These are phyloP conservation scores for Cossypha niveicapilla DNA, from an alignment of 2,797 vertebrate genomes.

Conservation along the genomic window DNA sequence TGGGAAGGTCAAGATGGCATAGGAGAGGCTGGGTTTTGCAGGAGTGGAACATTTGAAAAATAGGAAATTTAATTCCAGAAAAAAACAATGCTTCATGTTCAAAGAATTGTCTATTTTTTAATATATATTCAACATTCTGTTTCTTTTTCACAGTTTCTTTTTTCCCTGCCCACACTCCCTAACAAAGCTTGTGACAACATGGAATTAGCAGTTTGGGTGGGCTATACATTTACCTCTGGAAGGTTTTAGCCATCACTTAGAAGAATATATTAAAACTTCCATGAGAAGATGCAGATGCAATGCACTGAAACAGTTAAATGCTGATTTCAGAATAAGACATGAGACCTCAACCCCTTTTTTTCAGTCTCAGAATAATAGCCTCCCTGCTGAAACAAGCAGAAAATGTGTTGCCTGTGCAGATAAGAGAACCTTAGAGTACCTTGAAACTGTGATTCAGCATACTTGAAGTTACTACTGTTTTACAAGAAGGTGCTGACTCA, in stretches of 20 bases:
- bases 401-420: slow-evolving; percentile 35
- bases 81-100: not conserved
- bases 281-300: not conserved
- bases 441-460: slow-evolving; percentile 59
- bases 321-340: slow-evolving; percentile 11
- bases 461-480: slow-evolving; percentile 3
- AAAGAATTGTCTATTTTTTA: not conserved
- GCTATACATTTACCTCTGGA: not conserved
- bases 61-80: not conserved
- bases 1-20: accelerated
- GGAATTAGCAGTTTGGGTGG: not conserved
- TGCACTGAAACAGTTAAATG: slow-evolving; percentile 33
- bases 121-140: not conserved
- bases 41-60: not conserved
- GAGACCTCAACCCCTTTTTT: not conserved
- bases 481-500: slow-evolving; percentile 41
- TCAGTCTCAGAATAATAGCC: not conserved
- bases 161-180: not conserved
- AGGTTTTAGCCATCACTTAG: not conserved
- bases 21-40: not conserved
- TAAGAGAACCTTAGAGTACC: slow-evolving; percentile 10
- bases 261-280: not conserved
- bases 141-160: not conserved
- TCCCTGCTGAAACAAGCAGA: slow-evolving; percentile 50
- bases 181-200: not conserved